Conservation (phyloP, 2,888 invertebrate species). For the Agonum fuliginosum region DNA sequence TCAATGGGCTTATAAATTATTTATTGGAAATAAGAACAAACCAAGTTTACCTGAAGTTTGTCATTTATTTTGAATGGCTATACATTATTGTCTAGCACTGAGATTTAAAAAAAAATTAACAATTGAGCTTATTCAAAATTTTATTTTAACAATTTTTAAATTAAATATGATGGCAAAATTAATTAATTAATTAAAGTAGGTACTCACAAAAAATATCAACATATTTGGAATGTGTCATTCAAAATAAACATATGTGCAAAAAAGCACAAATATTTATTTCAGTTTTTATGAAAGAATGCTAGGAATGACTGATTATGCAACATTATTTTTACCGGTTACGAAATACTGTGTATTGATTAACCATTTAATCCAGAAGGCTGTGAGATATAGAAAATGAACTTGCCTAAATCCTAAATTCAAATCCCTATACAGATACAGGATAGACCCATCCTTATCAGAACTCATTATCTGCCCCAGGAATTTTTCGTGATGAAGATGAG, state of each 20-base stretch:
- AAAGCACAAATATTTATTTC: not conserved
- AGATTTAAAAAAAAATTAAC: no score
- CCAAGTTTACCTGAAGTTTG: no score
- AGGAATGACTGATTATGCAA: slow-evolving; percentile 8
- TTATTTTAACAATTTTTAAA: no score
- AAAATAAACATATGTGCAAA: not conserved
- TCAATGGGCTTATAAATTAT: no score
- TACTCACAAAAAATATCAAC: no score
- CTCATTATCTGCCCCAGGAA: slow-evolving; percentile 1
- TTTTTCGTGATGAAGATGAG: slow-evolving; percentile 26
- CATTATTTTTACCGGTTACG: slow-evolving; percentile 37
- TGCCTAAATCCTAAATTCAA: slow-evolving; percentile 10
- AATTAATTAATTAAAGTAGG: no score
- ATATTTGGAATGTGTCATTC: no score
- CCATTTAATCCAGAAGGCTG: not conserved
- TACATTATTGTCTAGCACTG: no score
- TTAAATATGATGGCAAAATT: no score
- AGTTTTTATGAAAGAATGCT: slow-evolving; percentile 10
- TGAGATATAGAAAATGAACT: slow-evolving; percentile 4
- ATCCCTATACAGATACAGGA: not conserved
- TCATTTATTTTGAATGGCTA: no score
- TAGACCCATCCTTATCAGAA: slow-evolving; percentile 28
- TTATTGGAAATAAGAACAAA: no score
- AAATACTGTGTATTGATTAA: slow-evolving; percentile 16
- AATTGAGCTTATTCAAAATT: no score